A percentile compares a stretch with the other conserved stretches of the same genome.
These are phyloP conservation scores for Meles meles DNA, from an alignment of 2,113 vertebrate species.

Conservation along the genomic window DNA sequence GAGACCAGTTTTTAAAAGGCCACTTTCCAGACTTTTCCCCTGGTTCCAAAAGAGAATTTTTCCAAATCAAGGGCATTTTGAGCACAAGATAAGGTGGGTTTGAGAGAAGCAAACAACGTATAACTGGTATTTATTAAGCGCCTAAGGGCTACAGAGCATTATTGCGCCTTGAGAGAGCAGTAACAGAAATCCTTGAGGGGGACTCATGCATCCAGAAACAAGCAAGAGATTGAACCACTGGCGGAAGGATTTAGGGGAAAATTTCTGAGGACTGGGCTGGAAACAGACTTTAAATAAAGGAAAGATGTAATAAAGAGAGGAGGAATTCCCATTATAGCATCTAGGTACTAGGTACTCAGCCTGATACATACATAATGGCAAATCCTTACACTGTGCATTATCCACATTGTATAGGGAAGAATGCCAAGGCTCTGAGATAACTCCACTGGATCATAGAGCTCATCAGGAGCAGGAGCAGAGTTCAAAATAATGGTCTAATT, in stretches of 20 bases:
- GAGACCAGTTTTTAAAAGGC: conserved; percentile 49
- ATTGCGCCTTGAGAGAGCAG: not conserved
- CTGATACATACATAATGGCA: not conserved
- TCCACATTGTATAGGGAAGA: not conserved
- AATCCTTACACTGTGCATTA: not conserved
- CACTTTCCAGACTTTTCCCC: conserved; percentile 14
- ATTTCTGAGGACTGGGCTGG: not conserved
- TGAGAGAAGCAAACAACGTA: not conserved
- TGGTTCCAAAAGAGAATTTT: conserved; percentile 48
- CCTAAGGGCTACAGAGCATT: not conserved
- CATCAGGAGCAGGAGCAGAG: not conserved
- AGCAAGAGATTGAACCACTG: not conserved
- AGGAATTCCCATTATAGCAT: not conserved
- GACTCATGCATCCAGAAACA: not conserved
- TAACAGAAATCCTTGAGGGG: not conserved
- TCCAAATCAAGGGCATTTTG: not conserved
- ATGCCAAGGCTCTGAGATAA: not conserved
- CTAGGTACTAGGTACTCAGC: not conserved
- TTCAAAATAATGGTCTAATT: not conserved
- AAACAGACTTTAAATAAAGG: not conserved
- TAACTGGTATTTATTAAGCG: not conserved
- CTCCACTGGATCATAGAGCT: not conserved
- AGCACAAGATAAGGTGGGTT: not conserved
- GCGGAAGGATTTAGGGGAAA: not conserved
- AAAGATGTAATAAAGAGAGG: not conserved